Conservation (phyloP, 2,113 vertebrate species). For the Phocoena phocoena region DNA sequence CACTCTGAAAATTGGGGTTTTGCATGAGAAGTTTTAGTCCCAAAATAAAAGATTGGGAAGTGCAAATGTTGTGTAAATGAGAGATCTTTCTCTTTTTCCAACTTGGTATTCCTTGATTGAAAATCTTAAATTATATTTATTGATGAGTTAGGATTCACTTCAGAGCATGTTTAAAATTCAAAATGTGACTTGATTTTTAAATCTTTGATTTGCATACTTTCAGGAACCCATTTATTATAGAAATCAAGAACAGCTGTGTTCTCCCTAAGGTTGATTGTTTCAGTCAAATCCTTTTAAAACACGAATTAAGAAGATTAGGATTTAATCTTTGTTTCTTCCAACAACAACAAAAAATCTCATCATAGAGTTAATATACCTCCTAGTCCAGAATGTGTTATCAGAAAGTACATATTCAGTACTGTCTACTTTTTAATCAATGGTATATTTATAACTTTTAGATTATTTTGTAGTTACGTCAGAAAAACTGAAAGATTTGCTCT, state of each 20-base stretch:
- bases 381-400: background rate
- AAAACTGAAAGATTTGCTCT: background rate
- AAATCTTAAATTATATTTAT: conserved; percentile 35
- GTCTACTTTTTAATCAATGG: background rate
- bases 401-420: background rate
- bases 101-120: conserved; percentile 18
- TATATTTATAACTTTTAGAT: conserved; percentile 24
- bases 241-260: conserved; percentile 49
- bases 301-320: conserved; percentile 49
- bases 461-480: background rate
- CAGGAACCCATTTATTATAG: conserved; percentile 52
- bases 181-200: conserved; percentile 64
- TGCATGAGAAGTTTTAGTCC: background rate
- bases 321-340: conserved; percentile 62
- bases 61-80: background rate
- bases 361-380: conserved; percentile 15
- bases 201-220: conserved; percentile 56
- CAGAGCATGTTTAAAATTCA: conserved; percentile 48
- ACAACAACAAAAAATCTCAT: conserved; percentile 3
- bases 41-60: conserved; percentile 2
- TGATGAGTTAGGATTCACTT: conserved; percentile 45
- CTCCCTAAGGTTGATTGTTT: conserved; percentile 39
- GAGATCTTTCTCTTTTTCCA: background rate
- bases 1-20: background rate
- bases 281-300: conserved; percentile 60